A percentile compares a stretch with the other conserved stretches of the same genome.
phyloP scores from a whole-genome alignment of 2,888 invertebrate species.

The Sacculina carcini region DNA sequence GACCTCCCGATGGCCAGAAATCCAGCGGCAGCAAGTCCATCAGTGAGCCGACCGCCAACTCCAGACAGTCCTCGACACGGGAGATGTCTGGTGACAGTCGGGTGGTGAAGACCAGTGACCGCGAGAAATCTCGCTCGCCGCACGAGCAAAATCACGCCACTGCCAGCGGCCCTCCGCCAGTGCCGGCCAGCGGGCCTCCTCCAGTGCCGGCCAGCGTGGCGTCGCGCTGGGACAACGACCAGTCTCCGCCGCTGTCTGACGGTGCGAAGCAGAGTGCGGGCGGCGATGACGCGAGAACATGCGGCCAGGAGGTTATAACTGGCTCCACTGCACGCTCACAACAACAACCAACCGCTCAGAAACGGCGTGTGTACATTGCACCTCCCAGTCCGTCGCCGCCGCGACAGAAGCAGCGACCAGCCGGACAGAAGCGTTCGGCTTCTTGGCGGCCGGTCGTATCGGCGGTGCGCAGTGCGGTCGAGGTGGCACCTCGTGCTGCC shows the following conservation, averaged over 20 bases:
- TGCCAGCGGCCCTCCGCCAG: neutral
- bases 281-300: neutral
- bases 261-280: neutral
- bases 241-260: neutral
- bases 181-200: neutral
- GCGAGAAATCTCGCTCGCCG: neutral
- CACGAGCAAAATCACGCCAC: neutral
- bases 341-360: neutral
- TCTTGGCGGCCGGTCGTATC: neutral
- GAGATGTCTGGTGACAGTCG: no score
- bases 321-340: neutral
- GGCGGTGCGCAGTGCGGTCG: constrained; percentile 1
- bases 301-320: neutral
- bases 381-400: neutral
- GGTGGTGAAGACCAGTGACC: no score
- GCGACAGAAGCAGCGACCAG: neutral
- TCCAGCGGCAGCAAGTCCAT: no score
- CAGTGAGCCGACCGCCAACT: neutral
- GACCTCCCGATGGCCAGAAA: no score
- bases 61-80: no score
- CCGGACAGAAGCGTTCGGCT: neutral
- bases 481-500: no score
- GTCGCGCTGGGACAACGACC: neutral
- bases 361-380: neutral
- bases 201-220: neutral